These are phyloP conservation scores for Chelonoidis abingdonii DNA, from an alignment of 2,113 vertebrate genomes.

Conservation along the genomic window DNA sequence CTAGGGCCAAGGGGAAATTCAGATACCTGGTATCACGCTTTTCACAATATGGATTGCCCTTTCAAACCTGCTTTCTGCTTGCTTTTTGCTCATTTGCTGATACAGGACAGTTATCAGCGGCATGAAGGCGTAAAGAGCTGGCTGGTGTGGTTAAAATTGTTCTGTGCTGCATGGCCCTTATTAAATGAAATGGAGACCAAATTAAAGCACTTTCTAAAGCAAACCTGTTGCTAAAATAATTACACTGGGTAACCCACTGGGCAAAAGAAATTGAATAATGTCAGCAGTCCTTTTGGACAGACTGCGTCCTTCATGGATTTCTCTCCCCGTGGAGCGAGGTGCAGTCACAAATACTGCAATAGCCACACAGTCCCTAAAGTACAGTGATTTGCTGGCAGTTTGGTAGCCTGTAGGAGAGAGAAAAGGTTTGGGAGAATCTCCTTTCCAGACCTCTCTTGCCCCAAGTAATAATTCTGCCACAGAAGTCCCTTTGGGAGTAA, in stretches of 20 bases:
- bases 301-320: rapidly evolving
- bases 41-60: not conserved
- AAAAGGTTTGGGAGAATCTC: not conserved
- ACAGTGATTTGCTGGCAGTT: not conserved
- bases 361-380: not conserved
- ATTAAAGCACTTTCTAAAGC: not conserved
- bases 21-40: not conserved
- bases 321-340: conserved; percentile 16
- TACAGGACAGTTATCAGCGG: not conserved
- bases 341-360: not conserved
- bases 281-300: not conserved
- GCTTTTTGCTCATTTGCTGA: not conserved
- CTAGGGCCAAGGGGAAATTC: not conserved
- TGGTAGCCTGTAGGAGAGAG: not conserved
- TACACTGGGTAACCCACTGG: not conserved
- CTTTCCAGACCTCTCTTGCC: not conserved
- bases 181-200: not conserved
- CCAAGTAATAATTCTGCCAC: not conserved
- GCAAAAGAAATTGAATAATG: not conserved
- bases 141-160: not conserved
- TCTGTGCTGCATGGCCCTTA: not conserved
- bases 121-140: not conserved
- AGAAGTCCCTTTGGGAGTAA: not conserved
- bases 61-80: not conserved
- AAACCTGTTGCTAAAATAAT: not conserved